Conservation (phyloP, 2,888 invertebrate genomes). For the Neria commutata region DNA sequence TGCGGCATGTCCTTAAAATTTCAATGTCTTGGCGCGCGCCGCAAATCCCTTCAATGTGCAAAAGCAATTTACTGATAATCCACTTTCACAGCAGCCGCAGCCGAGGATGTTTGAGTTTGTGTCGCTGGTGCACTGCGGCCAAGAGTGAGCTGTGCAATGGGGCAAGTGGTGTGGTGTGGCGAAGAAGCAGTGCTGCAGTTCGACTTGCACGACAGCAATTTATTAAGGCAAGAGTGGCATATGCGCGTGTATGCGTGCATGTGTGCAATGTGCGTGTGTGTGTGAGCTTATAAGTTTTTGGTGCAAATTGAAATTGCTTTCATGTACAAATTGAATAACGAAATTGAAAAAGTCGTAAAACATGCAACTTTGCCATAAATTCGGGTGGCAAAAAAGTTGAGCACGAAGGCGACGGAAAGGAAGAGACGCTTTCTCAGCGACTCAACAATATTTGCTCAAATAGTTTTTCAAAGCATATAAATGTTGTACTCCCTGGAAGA, state of each 20-base stretch:
- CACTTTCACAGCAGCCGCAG: slow-evolving; percentile 1
- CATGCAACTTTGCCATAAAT: too few species aligned
- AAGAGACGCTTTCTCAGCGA: too few species aligned
- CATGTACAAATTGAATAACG: not conserved
- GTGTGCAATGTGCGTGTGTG: too few species aligned
- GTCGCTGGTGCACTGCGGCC: not conserved
- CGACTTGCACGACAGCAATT: not conserved
- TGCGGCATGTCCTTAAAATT: not conserved
- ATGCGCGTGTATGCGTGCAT: too few species aligned
- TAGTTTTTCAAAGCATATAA: too few species aligned
- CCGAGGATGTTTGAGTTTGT: not conserved
- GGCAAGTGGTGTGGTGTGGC: not conserved
- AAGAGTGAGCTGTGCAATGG: not conserved
- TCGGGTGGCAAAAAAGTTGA: too few species aligned
- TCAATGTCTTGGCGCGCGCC: not conserved
- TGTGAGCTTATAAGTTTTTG: slow-evolving; percentile 1
- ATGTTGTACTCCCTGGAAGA: too few species aligned
- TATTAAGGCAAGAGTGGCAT: too few species aligned
- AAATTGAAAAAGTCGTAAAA: not conserved
- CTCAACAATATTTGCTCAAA: too few species aligned
- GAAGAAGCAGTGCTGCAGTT: not conserved
- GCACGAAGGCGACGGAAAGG: too few species aligned
- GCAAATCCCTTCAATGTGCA: not conserved
- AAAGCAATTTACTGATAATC: slow-evolving; percentile 2
- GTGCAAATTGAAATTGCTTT: slow-evolving; percentile 2